Percentiles rank a stretch among this genome's conserved stretches.
Evolutionary conservation across 1,140 invertebrate genomes (phyloP).

Genomic region (Elymnias hypermnestra): DNA sequence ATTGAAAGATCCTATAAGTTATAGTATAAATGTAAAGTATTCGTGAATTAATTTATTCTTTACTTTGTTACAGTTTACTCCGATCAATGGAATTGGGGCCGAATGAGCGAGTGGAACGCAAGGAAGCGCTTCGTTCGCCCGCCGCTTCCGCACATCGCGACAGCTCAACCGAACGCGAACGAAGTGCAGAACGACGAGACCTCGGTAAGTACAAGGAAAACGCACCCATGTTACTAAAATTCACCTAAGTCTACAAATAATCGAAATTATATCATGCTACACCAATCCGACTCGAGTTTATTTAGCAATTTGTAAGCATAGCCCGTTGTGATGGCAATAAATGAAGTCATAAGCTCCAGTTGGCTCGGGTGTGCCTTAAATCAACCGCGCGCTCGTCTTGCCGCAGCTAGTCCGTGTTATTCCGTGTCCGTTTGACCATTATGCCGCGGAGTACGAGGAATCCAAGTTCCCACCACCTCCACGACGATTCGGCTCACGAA

Average conservation of each 20-base stretch:
- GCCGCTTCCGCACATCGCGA: slow-evolving; percentile 73
- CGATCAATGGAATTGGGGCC: slow-evolving; percentile 85
- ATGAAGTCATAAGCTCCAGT: slow-evolving; percentile 21
- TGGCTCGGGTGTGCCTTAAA: slow-evolving; percentile 17
- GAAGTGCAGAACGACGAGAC: slow-evolving; percentile 64
- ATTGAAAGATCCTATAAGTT: too few species aligned
- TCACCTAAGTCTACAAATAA: neutral
- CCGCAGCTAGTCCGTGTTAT: slow-evolving; percentile 42
- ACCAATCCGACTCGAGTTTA: slow-evolving; percentile 18
- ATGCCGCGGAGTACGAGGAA: slow-evolving; percentile 45
- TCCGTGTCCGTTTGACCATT: slow-evolving; percentile 41
- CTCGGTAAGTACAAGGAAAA: slow-evolving; percentile 46
- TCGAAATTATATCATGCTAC: slow-evolving; percentile 7
- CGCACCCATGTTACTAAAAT: neutral
- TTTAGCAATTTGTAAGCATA: slow-evolving; percentile 14
- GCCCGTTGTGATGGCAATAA: slow-evolving; percentile 1
- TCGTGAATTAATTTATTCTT: too few species aligned
- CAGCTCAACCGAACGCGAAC: slow-evolving; percentile 57
- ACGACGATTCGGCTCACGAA: slow-evolving; percentile 45
- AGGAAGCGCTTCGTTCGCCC: slow-evolving; percentile 59
- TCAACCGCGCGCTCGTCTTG: slow-evolving; percentile 26
- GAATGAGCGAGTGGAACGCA: slow-evolving; percentile 73
- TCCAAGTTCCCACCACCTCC: slow-evolving; percentile 47
- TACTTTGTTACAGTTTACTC: slow-evolving; percentile 79
- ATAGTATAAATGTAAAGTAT: too few species aligned